Evolutionary conservation across 2,113 vertebrate species (phyloP).

Genomic region (Oryzias curvinotus): DNA sequence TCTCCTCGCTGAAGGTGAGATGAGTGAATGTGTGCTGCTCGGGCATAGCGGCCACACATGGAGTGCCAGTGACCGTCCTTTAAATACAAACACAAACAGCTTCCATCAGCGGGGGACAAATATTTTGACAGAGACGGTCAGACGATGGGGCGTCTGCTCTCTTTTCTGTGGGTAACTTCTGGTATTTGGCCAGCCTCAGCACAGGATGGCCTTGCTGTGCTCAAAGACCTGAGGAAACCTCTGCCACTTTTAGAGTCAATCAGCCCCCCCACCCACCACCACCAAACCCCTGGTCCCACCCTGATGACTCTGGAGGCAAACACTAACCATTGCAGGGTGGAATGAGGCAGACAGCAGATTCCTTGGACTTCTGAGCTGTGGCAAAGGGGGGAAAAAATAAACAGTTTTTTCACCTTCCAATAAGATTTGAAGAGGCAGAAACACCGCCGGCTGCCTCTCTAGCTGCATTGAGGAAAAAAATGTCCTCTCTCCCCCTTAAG

Average conservation of each 20-base stretch:
- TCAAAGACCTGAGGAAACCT: slow-evolving; percentile 62
- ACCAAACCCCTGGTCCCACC: slow-evolving; percentile 9
- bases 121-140: slow-evolving; percentile 71
- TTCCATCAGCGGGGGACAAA: slow-evolving; percentile 55
- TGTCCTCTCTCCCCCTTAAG: slow-evolving; percentile 54
- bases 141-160: slow-evolving; percentile 65
- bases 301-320: slow-evolving; percentile 40
- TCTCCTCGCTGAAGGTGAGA: slow-evolving; percentile 66
- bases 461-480: slow-evolving; percentile 54
- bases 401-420: slow-evolving; percentile 64
- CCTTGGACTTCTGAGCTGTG: slow-evolving; percentile 69
- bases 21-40: slow-evolving; percentile 60
- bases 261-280: slow-evolving; percentile 15
- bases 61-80: slow-evolving; percentile 53
- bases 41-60: slow-evolving; percentile 68
- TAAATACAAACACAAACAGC: slow-evolving; percentile 39
- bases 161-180: slow-evolving; percentile 42
- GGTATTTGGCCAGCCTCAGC: slow-evolving; percentile 35
- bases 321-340: slow-evolving; percentile 57
- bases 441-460: slow-evolving; percentile 52
- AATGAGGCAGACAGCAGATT: slow-evolving; percentile 57
- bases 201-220: slow-evolving; percentile 51
- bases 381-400: slow-evolving; percentile 61
- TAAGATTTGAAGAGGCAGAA: slow-evolving; percentile 66
- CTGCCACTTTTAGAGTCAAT: slow-evolving; percentile 69